Conservation (phyloP, 2,888 invertebrate genomes). For the Cyaniris semiargus region DNA sequence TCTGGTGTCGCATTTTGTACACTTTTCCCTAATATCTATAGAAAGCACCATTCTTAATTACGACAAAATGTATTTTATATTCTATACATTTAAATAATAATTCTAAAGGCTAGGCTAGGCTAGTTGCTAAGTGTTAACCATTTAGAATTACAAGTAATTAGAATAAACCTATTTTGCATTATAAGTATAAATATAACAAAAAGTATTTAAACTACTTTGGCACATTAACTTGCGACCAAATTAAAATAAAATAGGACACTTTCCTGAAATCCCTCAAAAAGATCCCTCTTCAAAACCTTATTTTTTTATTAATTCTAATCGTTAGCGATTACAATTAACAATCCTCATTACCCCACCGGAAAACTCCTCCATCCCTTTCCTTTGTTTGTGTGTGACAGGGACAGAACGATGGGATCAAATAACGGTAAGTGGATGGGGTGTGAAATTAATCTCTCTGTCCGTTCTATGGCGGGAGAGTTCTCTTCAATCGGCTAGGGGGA, state of each 20-base stretch:
- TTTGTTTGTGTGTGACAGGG: neutral
- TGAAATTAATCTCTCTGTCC: slow-evolving; percentile 27
- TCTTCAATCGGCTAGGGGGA: neutral
- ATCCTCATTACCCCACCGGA: slow-evolving; percentile 13
- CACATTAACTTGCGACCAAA: too few species aligned
- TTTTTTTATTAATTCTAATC: neutral
- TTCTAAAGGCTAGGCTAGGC: too few species aligned
- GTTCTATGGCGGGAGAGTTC: slow-evolving; percentile 3
- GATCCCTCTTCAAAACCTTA: neutral
- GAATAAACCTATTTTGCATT: too few species aligned
- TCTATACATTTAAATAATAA: too few species aligned
- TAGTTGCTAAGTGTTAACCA: too few species aligned
- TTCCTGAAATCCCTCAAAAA: neutral
- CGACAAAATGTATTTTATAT: too few species aligned
- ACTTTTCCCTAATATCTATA: neutral
- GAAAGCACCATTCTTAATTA: too few species aligned
- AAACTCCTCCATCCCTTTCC: neutral
- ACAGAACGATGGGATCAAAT: slow-evolving; percentile 11
- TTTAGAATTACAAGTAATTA: too few species aligned
- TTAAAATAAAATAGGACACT: neutral
- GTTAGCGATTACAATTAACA: slow-evolving; percentile 3
- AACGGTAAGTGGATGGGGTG: slow-evolving; percentile 27
- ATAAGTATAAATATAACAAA: too few species aligned
- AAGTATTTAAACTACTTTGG: too few species aligned
- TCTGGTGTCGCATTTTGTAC: neutral